A percentile compares a stretch with the other conserved stretches of the same genome.
These are phyloP conservation scores for Anguilla rostrata DNA, from an alignment of 2,113 vertebrate genomes.

Conservation along the genomic window DNA sequence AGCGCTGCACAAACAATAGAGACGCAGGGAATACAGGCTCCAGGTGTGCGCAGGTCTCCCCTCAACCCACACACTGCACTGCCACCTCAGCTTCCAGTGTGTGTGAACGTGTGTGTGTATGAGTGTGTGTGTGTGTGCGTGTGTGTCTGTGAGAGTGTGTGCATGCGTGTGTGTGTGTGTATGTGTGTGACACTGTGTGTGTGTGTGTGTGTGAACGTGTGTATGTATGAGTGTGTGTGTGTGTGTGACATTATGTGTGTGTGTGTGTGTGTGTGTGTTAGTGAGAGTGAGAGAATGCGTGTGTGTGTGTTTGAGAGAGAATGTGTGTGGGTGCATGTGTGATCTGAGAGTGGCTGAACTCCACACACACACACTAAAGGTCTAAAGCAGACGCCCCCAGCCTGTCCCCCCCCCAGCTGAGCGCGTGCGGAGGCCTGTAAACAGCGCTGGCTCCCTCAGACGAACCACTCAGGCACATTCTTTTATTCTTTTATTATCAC, in stretches of 20 bases:
- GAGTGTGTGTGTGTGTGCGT: not conserved
- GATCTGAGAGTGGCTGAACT: not conserved
- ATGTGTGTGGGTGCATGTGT: not conserved
- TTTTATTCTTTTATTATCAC: not conserved
- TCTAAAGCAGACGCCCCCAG: not conserved
- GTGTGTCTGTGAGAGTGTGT: not conserved
- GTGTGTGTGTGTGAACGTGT: not conserved
- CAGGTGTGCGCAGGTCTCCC: not conserved
- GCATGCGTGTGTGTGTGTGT: conserved; percentile 16
- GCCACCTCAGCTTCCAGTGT: not conserved
- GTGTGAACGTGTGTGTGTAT: no score
- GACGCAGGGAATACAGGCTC: conserved; percentile 20
- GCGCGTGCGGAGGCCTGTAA: not conserved
- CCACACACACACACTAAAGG: no score
- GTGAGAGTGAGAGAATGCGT: conserved; percentile 19
- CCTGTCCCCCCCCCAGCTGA: not conserved
- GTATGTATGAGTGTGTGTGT: not conserved
- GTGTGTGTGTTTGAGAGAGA: not conserved
- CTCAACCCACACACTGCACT: not conserved
- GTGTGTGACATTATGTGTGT: conserved; percentile 5
- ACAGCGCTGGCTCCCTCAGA: not conserved
- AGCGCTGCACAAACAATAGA: conserved; percentile 33
- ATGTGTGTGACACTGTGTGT: not conserved
- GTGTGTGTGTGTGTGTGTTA: not conserved
- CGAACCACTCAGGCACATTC: not conserved